Conservation (phyloP, 2,888 invertebrate genomes). For the Amiota minor region DNA sequence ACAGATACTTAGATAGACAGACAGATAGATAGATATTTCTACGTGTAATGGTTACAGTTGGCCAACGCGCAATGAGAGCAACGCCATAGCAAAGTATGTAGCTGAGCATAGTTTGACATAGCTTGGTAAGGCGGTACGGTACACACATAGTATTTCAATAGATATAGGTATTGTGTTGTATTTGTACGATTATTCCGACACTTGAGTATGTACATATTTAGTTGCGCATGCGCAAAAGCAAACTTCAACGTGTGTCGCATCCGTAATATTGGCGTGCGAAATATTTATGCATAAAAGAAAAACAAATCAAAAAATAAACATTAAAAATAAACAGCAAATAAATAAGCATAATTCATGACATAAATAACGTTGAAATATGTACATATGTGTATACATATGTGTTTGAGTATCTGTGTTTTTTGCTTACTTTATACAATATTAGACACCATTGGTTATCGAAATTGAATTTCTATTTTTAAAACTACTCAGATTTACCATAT, state of each 20-base stretch:
- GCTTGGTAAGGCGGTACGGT: background rate
- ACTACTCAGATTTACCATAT: too few relatives aligned
- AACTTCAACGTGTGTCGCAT: slow-evolving; percentile 57
- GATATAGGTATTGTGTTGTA: too few relatives aligned
- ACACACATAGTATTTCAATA: background rate
- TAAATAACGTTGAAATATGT: slow-evolving; percentile 20
- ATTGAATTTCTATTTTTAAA: too few relatives aligned
- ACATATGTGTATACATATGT: background rate
- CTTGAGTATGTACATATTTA: too few relatives aligned
- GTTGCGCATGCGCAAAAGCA: slow-evolving; percentile 34
- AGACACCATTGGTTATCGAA: too few relatives aligned
- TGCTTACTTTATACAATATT: too few relatives aligned
- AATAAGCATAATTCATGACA: slow-evolving; percentile 30
- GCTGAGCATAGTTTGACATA: background rate
- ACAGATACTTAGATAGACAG: slow-evolving; percentile 31
- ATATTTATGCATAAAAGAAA: slow-evolving; percentile 42
- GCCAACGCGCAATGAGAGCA: slow-evolving; percentile 55
- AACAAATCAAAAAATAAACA: slow-evolving; percentile 3
- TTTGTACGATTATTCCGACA: background rate
- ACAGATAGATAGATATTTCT: background rate
- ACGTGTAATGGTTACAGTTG: background rate
- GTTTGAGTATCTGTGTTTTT: too few relatives aligned
- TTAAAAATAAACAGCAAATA: slow-evolving; percentile 3
- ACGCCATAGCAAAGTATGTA: slow-evolving; percentile 12
- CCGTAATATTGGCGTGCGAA: slow-evolving; percentile 61